phyloP scores from a whole-genome alignment of 2,113 vertebrate genomes.

The Antigone vipio region DNA sequence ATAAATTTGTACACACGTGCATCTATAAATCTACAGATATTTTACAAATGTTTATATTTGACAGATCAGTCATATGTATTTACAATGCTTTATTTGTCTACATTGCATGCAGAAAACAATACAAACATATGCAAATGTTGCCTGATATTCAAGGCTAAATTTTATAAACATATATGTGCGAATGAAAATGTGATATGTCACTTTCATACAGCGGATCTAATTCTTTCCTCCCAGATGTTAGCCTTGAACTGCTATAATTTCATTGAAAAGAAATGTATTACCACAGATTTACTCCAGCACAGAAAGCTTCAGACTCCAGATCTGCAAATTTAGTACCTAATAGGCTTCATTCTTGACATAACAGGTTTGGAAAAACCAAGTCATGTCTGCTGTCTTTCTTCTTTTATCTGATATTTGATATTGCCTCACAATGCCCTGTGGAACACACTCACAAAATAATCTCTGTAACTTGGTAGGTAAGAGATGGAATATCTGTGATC shows the following conservation, averaged over 20 bases:
- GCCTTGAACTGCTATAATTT: background rate
- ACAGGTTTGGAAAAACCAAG: background rate
- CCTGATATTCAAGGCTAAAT: background rate
- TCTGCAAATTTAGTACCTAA: background rate
- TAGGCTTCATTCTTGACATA: background rate
- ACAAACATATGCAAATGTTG: background rate
- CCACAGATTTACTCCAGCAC: background rate
- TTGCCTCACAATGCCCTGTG: background rate
- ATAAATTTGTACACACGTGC: background rate
- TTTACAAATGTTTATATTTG: background rate
- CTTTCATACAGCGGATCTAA: background rate
- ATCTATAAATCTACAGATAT: background rate
- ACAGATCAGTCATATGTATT: background rate
- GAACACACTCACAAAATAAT: background rate
- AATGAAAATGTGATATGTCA: background rate
- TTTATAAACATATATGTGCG: background rate
- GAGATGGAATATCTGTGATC: background rate
- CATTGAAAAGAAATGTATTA: background rate
- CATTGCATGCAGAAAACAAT: background rate
- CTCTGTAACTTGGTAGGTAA: background rate
- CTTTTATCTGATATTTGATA: background rate
- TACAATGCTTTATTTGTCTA: background rate
- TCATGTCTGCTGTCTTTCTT: background rate
- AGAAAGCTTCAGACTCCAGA: background rate
- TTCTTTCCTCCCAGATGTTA: background rate